A percentile compares a stretch with the other conserved stretches of the same genome.
phyloP scores from a whole-genome alignment of 1,140 invertebrate genomes.

The Pogonomyrmex californicus region DNA sequence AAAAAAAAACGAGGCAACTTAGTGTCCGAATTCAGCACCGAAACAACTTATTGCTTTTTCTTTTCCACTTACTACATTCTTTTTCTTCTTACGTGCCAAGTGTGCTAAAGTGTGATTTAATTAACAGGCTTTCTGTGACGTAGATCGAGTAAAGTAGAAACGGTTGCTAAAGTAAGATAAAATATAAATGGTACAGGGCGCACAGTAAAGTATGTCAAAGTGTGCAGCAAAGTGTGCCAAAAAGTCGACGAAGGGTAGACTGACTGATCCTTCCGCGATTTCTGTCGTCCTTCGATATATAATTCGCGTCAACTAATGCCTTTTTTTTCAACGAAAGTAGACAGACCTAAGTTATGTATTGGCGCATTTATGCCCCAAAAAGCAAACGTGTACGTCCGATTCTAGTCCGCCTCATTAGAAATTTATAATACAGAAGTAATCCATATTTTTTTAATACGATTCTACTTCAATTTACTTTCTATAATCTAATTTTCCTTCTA shows the following conservation, averaged over 20 bases:
- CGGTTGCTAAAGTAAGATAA: background rate
- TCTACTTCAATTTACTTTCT: background rate
- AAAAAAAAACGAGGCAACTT: background rate
- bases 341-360: background rate
- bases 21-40: background rate
- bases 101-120: constrained; percentile 13
- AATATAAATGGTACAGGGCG: background rate
- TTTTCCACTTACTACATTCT: background rate
- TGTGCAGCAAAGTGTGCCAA: constrained; percentile 1
- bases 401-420: background rate
- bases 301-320: background rate
- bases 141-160: background rate
- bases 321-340: background rate
- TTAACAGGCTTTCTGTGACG: constrained; percentile 8
- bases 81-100: background rate
- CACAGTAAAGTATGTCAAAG: constrained; percentile 21
- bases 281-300: background rate
- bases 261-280: constrained; percentile 1
- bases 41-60: background rate
- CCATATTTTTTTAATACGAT: background rate
- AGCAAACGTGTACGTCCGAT: background rate
- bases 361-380: background rate
- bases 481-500: background rate
- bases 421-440: background rate
- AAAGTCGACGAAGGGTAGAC: background rate